phyloP scores from a whole-genome alignment of 2,797 vertebrate species.

The Notoglanidium macrostoma region DNA sequence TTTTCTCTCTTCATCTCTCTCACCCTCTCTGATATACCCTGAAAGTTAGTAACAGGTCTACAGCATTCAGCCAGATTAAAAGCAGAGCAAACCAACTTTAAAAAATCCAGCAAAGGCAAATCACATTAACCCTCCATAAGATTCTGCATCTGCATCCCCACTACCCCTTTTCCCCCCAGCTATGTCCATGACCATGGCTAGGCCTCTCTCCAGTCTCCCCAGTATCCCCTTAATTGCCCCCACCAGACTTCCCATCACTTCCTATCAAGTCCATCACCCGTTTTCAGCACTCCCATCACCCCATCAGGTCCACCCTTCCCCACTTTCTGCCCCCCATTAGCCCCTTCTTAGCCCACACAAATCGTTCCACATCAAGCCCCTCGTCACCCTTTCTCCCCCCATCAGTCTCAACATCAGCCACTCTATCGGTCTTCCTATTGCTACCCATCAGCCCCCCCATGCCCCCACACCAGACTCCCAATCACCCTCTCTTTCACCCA shows the following conservation, averaged over 20 bases:
- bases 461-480: neutral
- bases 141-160: too few relatives aligned
- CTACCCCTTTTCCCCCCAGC: too few relatives aligned
- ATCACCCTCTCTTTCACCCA: neutral
- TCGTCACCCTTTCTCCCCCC: neutral
- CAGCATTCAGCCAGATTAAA: neutral
- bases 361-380: neutral
- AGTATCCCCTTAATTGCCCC: neutral
- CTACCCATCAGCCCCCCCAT: neutral
- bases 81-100: neutral
- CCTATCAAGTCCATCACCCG: neutral
- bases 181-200: neutral
- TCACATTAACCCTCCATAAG: neutral
- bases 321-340: neutral
- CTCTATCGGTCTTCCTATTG: neutral
- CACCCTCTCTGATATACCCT: neutral
- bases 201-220: neutral
- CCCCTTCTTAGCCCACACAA: neutral
- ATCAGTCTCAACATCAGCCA: neutral
- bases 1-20: neutral
- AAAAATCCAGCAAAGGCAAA: neutral
- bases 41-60: neutral
- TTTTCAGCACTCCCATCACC: neutral
- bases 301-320: too few relatives aligned
- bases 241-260: constrained; percentile 27